Percentiles rank a stretch among this genome's conserved stretches.
Conservation (phyloP, 2,888 invertebrate genomes). For the Apotomis capreana region DNA sequence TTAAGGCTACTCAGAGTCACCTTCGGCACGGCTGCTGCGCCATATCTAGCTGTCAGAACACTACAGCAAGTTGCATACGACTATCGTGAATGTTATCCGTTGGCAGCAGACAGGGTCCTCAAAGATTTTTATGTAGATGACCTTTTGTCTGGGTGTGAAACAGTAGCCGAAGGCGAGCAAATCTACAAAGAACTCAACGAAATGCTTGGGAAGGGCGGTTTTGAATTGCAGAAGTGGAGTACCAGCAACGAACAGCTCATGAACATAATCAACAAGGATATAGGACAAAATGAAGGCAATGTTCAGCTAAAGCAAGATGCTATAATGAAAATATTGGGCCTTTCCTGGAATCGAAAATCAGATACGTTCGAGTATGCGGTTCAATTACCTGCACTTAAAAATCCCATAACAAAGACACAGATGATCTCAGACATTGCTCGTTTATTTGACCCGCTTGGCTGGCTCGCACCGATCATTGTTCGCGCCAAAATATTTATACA, state of each 20-base stretch:
- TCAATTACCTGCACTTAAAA: not conserved
- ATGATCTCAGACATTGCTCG: constrained; percentile 1
- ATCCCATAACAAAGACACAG: not conserved
- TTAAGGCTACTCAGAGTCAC: constrained; percentile 3
- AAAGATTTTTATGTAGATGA: not conserved
- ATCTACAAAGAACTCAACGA: not conserved
- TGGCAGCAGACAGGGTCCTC: constrained; percentile 6
- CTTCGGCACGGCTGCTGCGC: not conserved
- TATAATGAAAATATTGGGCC: constrained; percentile 1
- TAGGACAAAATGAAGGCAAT: not conserved
- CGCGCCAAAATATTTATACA: constrained; percentile 2
- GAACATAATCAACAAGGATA: not conserved
- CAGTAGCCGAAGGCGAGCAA: no score
- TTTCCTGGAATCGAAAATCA: not conserved
- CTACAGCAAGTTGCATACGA: constrained; percentile 3
- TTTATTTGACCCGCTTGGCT: not conserved
- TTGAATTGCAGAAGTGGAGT: constrained; percentile 4
- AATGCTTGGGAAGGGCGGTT: not conserved
- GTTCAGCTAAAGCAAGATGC: not conserved
- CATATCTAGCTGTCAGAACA: not conserved
- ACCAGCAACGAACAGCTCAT: not conserved
- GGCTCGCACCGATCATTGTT: not conserved
- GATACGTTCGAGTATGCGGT: constrained; percentile 1
- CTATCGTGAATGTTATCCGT: not conserved
- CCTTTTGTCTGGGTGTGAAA: not conserved